A percentile compares a stretch with the other conserved stretches of the same genome.
phyloP scores from a whole-genome alignment of 2,113 vertebrate species.

The Colaptes auratus region DNA sequence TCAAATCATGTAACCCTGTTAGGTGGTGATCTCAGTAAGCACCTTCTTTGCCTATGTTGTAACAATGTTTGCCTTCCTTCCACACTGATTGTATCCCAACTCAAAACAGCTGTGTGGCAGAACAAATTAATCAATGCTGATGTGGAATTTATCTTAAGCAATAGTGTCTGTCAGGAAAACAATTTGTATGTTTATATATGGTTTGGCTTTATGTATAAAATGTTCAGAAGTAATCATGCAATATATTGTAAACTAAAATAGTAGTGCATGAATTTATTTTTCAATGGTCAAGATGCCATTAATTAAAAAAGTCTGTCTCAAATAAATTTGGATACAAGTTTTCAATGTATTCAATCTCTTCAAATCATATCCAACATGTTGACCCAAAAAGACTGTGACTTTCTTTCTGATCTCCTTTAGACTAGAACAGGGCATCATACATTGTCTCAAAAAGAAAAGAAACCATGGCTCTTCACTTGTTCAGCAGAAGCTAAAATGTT shows the following conservation, averaged over 20 bases:
- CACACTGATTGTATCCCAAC: constrained; percentile 42
- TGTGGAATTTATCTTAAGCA: constrained; percentile 71
- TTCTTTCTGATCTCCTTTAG: not conserved
- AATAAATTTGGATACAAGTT: constrained; percentile 63
- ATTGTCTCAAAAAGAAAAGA: not conserved
- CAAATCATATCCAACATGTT: not conserved
- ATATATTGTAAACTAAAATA: constrained; percentile 76
- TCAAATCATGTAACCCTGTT: not conserved
- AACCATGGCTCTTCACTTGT: not conserved
- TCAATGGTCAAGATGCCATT: constrained; percentile 40
- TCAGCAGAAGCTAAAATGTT: not conserved
- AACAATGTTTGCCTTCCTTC: constrained; percentile 71
- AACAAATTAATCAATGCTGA: constrained; percentile 17
- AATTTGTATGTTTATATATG: constrained; percentile 71
- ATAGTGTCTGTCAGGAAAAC: constrained; percentile 72
- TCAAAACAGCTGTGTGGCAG: constrained; percentile 46
- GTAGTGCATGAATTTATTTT: constrained; percentile 86
- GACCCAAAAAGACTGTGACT: not conserved
- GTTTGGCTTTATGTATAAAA: constrained; percentile 70
- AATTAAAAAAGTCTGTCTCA: constrained; percentile 48
- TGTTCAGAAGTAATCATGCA: constrained; percentile 60
- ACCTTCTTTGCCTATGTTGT: constrained; percentile 67
- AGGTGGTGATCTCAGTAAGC: constrained; percentile 54
- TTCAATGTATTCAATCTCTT: not conserved
- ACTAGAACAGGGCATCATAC: not conserved